Conservation (phyloP, 2,113 vertebrate genomes). For the Burhinus oedicnemus region DNA sequence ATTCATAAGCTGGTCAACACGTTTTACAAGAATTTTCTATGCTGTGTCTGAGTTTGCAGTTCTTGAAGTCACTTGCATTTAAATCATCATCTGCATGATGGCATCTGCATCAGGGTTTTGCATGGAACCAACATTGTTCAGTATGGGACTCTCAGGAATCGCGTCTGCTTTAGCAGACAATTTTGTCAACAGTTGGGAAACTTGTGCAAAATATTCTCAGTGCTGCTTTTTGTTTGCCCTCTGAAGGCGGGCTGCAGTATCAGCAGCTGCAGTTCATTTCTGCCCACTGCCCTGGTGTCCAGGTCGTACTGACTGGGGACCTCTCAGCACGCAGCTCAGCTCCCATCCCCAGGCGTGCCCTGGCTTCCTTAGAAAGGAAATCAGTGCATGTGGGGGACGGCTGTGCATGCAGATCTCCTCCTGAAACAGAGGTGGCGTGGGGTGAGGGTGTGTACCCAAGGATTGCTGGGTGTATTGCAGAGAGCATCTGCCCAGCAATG, state of each 20-base stretch:
- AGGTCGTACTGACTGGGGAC: fast-evolving
- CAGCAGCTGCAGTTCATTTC: not conserved
- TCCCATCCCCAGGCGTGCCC: not conserved
- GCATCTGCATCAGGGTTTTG: not conserved
- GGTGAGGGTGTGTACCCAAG: not conserved
- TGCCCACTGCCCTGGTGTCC: not conserved
- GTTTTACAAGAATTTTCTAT: not conserved
- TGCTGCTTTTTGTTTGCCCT: not conserved
- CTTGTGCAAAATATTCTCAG: not conserved
- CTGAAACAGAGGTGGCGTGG: fast-evolving
- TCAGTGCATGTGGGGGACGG: fast-evolving
- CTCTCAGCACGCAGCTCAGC: fast-evolving
- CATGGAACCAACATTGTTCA: not conserved
- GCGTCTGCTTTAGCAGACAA: not conserved
- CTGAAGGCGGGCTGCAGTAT: not conserved
- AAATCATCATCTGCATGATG: too few species aligned
- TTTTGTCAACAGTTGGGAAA: not conserved
- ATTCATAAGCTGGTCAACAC: not conserved
- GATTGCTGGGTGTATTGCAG: not conserved
- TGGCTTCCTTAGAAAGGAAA: not conserved
- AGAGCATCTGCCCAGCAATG: not conserved
- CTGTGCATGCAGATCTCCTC: not conserved
- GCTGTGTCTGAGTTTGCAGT: not conserved
- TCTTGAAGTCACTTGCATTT: not conserved
- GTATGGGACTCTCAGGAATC: not conserved